These are phyloP conservation scores for Ranitomeya variabilis DNA, from an alignment of 2,113 vertebrate genomes.

Conservation along the genomic window DNA sequence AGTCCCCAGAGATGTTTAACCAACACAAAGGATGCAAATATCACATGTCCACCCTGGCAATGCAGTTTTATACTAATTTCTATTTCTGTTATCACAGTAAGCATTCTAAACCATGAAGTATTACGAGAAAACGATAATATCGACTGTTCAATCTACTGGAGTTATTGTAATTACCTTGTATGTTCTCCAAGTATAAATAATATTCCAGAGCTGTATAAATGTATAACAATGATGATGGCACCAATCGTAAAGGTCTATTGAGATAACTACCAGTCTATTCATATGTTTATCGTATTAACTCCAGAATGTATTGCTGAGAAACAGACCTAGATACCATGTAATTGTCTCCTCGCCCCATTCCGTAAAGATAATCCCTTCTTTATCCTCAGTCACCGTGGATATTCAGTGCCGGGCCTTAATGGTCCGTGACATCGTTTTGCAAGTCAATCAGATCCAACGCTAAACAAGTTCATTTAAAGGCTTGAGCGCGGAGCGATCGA, in stretches of 20 bases:
- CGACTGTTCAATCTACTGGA: not conserved
- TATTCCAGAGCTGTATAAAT: not conserved
- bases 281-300: not conserved
- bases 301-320: not conserved
- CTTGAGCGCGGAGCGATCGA: slow-evolving; percentile 68
- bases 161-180: not conserved
- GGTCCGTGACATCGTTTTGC: slow-evolving; percentile 60
- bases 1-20: too few species aligned
- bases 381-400: slow-evolving; percentile 4
- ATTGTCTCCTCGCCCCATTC: not conserved
- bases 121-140: not conserved
- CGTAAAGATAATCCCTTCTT: slow-evolving; percentile 23
- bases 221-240: not conserved
- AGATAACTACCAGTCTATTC: not conserved
- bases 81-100: too few species aligned
- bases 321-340: not conserved
- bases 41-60: too few species aligned
- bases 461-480: slow-evolving; percentile 66
- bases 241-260: not conserved
- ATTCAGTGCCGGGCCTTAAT: slow-evolving; percentile 19
- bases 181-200: not conserved
- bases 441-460: slow-evolving; percentile 66
- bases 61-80: too few species aligned
- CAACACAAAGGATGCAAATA: too few species aligned
- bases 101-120: not conserved